Base-by-base conservation (phyloP, 2,888 invertebrate genomes). In the Catocala fraxini region DNA sequence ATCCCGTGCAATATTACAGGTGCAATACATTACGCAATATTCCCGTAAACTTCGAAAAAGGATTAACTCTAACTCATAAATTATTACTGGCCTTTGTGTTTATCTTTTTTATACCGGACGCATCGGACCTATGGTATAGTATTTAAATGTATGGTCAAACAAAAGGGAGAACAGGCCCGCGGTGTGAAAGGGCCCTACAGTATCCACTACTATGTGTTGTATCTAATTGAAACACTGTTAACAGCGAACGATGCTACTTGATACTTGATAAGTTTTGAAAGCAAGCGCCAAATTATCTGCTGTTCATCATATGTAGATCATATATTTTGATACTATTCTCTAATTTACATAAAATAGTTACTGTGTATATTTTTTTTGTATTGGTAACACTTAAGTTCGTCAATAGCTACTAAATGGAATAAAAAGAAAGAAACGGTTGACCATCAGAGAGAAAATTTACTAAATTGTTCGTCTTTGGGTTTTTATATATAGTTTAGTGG, bases 131-230 rank as follows among this genome's bases (percentile, higher is more conserved):
- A 79, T 81, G 79, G 82, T 79, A 75, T 84, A 85, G 86, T 91
- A 92, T 92, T 92, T 91, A 91, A 91, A 92, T 93, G 90, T 92
- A 87, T 92, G 86, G 86, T 85, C 92, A 93, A 93, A 93, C 92
- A 93, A 92, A 91, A 9, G 88, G 90, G 85, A 85, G 81, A 76
- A 81, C 79, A 84, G 85, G 80, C 76, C 78, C 72, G 77, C 86
- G 82, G 89, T 86, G 91, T 89, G 91, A 90, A 90, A 89, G 91
- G 86, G 85, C 83, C 72, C 81, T 81, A 81, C 78, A 79, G 82
- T 81, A 73, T 82, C 87, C 80, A 84, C 89, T 83, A 84, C 86
- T 88, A 89, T 87, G 88, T 83, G 84, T 87, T 81, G 86, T 84
- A 85, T 86, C 91, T 93, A 92, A 93, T 93, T 91, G 92, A 92